Conservation (phyloP, 2,888 invertebrate species). For the Eupithecia tripunctaria region DNA sequence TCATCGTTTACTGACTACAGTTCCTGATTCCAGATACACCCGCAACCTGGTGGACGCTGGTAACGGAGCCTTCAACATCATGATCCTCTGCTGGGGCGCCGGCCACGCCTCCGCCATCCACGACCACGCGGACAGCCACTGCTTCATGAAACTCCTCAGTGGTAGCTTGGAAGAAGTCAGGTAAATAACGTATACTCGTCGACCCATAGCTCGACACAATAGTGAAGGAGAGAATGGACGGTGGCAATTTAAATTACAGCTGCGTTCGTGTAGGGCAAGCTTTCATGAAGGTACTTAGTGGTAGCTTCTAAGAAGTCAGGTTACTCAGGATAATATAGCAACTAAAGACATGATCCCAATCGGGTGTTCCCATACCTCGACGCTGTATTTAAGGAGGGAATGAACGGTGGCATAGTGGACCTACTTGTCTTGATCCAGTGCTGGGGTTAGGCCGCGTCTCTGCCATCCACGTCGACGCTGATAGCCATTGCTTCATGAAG, state of each 20-base stretch:
- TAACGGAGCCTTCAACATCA: slow-evolving; percentile 98
- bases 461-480: slow-evolving; percentile 97
- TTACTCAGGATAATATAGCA: neutral
- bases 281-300: too few relatives aligned
- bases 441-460: slow-evolving; percentile 98
- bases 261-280: too few relatives aligned
- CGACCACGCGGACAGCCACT: slow-evolving; percentile 97
- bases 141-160: slow-evolving; percentile 97
- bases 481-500: slow-evolving; percentile 99
- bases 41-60: slow-evolving; percentile 97
- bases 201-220: too few relatives aligned
- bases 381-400: neutral
- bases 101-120: slow-evolving; percentile 97
- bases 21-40: slow-evolving; percentile 87
- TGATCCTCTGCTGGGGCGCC: slow-evolving; percentile 99
- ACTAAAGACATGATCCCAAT: neutral
- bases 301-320: too few relatives aligned
- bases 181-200: too few relatives aligned
- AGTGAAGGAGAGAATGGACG: too few relatives aligned
- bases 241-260: too few relatives aligned
- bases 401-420: neutral
- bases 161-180: slow-evolving; percentile 92
- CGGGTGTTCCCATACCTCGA: neutral
- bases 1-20: neutral
- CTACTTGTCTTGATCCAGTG: slow-evolving; percentile 93